Evolutionary conservation across 2,888 invertebrate species (phyloP).

Genomic region (Caenorhabditis becei): DNA sequence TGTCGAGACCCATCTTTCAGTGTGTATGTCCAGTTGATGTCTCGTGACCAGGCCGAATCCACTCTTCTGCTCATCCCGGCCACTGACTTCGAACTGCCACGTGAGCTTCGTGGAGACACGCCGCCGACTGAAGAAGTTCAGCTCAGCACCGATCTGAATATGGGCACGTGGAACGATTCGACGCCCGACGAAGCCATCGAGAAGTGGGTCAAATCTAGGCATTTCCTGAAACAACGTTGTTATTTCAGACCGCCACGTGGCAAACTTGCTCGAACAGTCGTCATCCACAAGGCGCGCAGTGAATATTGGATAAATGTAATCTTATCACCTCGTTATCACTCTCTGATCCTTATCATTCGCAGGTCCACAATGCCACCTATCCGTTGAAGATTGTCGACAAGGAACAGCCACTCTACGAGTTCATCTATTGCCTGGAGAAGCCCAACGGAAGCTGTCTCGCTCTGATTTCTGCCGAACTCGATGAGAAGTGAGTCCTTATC

Average conservation of each 20-base stretch:
- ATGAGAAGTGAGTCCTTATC: conserved; percentile 2
- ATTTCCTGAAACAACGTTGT: no score
- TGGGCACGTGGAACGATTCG: conserved; percentile 23
- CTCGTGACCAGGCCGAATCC: conserved; percentile 68
- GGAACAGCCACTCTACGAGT: conserved; percentile 46
- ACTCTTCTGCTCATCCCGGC: conserved; percentile 68
- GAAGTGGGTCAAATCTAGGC: conserved; percentile 1
- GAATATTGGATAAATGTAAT: conserved; percentile 59
- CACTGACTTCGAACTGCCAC: conserved; percentile 55
- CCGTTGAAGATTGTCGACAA: conserved; percentile 55
- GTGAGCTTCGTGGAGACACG: conserved; percentile 6
- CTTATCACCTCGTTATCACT: no score
- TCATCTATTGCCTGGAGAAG: conserved; percentile 53
- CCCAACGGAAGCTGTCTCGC: conserved; percentile 26
- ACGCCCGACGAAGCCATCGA: conserved; percentile 17
- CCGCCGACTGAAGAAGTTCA: conserved; percentile 18
- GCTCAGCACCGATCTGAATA: conserved; percentile 31
- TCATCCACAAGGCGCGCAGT: conserved; percentile 23
- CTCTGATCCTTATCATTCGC: no score
- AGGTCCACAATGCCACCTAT: conserved; percentile 63
- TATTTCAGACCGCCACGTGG: conserved; percentile 34
- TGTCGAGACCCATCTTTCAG: conserved; percentile 48
- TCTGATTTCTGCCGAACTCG: conserved; percentile 35
- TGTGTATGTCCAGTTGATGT: conserved; percentile 72
- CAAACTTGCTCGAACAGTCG: not conserved